Percentiles rank a stretch among this genome's conserved stretches.
Evolutionary conservation across 2,888 invertebrate species (phyloP).

Genomic region (Spisula solida): DNA sequence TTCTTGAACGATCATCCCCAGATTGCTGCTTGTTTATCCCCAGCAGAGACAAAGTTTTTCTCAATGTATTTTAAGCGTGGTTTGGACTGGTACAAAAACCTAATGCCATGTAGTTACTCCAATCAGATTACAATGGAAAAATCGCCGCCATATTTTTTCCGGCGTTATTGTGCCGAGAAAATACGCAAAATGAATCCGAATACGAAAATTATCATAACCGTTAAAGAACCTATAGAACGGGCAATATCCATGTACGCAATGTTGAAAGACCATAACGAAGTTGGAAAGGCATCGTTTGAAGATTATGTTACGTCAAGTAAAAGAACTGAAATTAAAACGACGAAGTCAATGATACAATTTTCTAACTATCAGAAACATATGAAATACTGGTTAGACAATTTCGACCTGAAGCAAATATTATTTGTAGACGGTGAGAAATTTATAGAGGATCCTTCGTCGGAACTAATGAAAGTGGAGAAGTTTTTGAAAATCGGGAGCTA

Average conservation of each 20-base stretch:
- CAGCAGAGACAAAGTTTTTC: constrained; percentile 16
- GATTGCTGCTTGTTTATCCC: constrained; percentile 10
- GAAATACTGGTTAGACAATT: constrained; percentile 29
- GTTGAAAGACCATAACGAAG: not conserved
- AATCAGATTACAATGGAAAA: constrained; percentile 42
- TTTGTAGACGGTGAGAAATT: constrained; percentile 31
- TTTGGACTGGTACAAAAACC: constrained; percentile 26
- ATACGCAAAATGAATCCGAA: constrained; percentile 33
- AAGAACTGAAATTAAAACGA: not conserved
- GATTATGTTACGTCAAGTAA: not conserved
- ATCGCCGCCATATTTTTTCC: constrained; percentile 33
- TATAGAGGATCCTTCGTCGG: not conserved
- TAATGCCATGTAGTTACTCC: constrained; percentile 36
- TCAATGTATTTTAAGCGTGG: not conserved
- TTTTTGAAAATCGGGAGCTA: constrained; percentile 16
- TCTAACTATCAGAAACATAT: constrained; percentile 33
- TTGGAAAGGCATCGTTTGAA: not conserved
- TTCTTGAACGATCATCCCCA: constrained; percentile 27
- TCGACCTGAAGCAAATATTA: constrained; percentile 21
- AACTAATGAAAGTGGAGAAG: constrained; percentile 7
- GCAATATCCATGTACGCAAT: constrained; percentile 42
- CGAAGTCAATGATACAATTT: not conserved
- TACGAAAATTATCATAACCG: constrained; percentile 31
- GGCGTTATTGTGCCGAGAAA: constrained; percentile 5
- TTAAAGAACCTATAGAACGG: constrained; percentile 29